Percentiles rank a stretch among this genome's conserved stretches.
phyloP scores from a whole-genome alignment of 2,113 vertebrate species.

The Oreochromis spilurus region DNA sequence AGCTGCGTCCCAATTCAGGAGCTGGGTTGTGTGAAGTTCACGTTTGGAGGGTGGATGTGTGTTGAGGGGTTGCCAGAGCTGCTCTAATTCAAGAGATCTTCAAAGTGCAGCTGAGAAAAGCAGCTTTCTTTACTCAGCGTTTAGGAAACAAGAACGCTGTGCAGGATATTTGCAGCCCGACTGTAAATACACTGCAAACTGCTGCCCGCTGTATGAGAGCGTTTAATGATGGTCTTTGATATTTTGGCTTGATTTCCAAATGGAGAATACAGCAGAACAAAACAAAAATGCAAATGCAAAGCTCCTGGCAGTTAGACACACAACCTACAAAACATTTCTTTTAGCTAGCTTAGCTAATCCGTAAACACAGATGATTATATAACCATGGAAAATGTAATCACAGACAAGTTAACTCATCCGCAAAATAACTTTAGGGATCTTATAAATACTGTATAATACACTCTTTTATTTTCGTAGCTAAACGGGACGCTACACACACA shows the following conservation, averaged over 20 bases:
- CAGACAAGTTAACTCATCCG: neutral
- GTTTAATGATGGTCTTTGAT: neutral
- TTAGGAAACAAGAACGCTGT: neutral
- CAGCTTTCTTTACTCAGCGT: neutral
- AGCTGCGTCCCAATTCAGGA: neutral
- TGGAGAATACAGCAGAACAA: neutral
- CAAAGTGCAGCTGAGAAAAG: neutral
- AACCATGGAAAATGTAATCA: neutral
- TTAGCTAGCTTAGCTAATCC: neutral
- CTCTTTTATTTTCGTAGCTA: neutral
- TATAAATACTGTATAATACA: neutral
- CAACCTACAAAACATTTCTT: neutral
- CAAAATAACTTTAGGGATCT: neutral
- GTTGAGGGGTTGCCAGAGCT: neutral
- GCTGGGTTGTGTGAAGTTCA: neutral
- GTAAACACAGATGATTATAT: neutral
- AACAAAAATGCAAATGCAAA: neutral
- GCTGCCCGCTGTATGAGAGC: too few relatives aligned
- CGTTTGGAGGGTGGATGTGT: neutral
- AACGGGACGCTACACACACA: neutral
- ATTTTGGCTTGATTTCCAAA: neutral
- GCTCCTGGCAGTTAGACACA: neutral
- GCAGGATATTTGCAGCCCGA: neutral
- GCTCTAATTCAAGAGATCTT: neutral
- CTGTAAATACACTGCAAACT: neutral